These are phyloP conservation scores for Heliornis fulica DNA, from an alignment of 2,113 vertebrate genomes.

Conservation along the genomic window DNA sequence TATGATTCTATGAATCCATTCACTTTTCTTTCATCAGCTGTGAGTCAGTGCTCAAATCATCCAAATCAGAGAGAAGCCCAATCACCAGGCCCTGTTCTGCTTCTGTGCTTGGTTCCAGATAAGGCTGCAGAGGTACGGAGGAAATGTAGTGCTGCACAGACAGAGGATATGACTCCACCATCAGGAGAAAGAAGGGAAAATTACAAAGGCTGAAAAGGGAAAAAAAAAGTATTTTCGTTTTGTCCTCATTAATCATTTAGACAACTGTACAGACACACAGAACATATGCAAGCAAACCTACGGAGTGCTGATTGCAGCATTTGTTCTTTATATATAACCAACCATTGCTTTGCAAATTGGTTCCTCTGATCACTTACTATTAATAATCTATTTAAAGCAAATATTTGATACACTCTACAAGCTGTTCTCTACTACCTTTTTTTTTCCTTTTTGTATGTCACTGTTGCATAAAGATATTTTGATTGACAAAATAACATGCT, in stretches of 20 bases:
- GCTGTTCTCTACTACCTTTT: not conserved
- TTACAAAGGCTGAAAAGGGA: not conserved
- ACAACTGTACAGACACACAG: not conserved
- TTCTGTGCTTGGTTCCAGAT: not conserved
- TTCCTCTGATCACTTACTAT: not conserved
- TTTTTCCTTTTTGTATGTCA: not conserved
- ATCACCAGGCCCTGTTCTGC: fast-evolving
- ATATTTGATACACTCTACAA: not conserved
- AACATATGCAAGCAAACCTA: not conserved
- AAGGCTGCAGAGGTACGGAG: not conserved
- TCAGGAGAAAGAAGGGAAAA: slow-evolving; percentile 9
- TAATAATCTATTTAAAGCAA: slow-evolving; percentile 37
- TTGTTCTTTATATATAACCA: not conserved
- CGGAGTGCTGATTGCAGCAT: not conserved
- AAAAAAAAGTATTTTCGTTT: slow-evolving; percentile 22
- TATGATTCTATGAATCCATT: no score
- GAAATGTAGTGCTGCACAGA: not conserved
- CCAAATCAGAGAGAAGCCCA: not conserved
- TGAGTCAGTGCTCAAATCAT: not conserved
- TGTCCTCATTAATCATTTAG: not conserved
- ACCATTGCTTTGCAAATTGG: slow-evolving; percentile 25
- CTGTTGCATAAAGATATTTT: slow-evolving; percentile 23
- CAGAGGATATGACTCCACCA: slow-evolving; percentile 8
- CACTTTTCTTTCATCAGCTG: not conserved
- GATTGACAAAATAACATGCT: slow-evolving; percentile 55